These are phyloP conservation scores for Chironomus striatipennis DNA, from an alignment of 1,140 invertebrate genomes.

Conservation along the genomic window DNA sequence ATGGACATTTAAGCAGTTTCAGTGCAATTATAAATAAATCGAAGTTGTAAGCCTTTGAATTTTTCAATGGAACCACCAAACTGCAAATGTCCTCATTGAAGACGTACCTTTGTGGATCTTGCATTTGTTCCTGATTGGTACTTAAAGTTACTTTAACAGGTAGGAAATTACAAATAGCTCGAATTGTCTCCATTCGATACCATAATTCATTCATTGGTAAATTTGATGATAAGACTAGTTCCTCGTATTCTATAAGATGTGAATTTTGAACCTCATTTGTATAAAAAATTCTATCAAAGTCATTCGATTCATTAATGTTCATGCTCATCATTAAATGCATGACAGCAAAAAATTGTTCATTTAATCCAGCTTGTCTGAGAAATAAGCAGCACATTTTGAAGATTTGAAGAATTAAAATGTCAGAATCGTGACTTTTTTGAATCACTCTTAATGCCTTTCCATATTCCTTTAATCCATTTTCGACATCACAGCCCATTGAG, in stretches of 20 bases:
- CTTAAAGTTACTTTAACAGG: constrained; percentile 40
- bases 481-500: background rate
- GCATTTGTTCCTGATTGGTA: constrained; percentile 31
- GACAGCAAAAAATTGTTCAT: constrained; percentile 54
- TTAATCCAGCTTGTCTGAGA: constrained; percentile 54
- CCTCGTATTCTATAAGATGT: constrained; percentile 51
- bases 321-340: constrained; percentile 50
- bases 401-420: constrained; percentile 31
- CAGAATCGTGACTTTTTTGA: background rate
- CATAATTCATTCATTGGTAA: constrained; percentile 57
- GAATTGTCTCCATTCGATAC: constrained; percentile 53
- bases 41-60: constrained; percentile 42
- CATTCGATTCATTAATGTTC: constrained; percentile 42
- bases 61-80: constrained; percentile 53
- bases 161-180: constrained; percentile 52
- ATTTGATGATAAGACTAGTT: constrained; percentile 50
- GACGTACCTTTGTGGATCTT: constrained; percentile 50
- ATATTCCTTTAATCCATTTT: background rate
- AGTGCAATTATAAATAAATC: constrained; percentile 46
- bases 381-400: constrained; percentile 52
- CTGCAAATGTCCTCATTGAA: constrained; percentile 52
- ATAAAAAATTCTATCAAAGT: constrained; percentile 38
- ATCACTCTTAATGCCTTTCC: background rate
- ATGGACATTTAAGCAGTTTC: constrained; percentile 50
- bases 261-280: constrained; percentile 43